These are phyloP conservation scores for Amblyraja radiata DNA, from an alignment of 2,797 vertebrate species.

Conservation along the genomic window DNA sequence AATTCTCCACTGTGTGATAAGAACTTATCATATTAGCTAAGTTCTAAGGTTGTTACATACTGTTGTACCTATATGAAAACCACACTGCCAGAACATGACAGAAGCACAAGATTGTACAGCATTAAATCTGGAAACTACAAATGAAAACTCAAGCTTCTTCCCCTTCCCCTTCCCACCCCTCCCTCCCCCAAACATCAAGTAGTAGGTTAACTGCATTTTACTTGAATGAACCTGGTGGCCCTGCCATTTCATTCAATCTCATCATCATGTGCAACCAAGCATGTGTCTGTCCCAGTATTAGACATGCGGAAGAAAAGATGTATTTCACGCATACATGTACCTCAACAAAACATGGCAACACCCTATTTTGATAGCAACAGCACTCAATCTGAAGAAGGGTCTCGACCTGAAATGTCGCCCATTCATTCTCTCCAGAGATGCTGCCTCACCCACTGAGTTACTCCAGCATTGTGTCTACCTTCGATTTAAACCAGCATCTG, in stretches of 20 bases:
- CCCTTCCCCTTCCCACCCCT: background rate
- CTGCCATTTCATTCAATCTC: constrained; percentile 34
- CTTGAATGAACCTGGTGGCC: constrained; percentile 17
- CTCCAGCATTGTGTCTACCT: too few species aligned
- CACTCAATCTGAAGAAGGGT: background rate
- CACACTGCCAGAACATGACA: constrained; percentile 24
- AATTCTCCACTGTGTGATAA: constrained; percentile 24
- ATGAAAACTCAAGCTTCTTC: constrained; percentile 17
- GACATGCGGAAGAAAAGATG: constrained; percentile 7
- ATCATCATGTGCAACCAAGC: background rate
- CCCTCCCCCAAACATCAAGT: background rate
- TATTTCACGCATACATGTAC: constrained; percentile 3
- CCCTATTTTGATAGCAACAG: background rate
- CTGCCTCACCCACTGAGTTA: too few species aligned
- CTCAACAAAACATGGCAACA: constrained; percentile 25
- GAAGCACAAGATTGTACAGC: constrained; percentile 33
- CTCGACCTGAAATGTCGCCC: too few species aligned
- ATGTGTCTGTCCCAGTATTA: constrained; percentile 19
- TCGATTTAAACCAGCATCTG: too few species aligned
- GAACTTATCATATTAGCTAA: constrained; percentile 19
- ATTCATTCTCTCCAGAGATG: too few species aligned
- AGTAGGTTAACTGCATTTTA: background rate
- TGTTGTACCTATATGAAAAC: constrained; percentile 22
- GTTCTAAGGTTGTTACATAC: constrained; percentile 27
- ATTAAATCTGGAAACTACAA: constrained; percentile 8